Percentiles rank a stretch among this genome's conserved stretches.
Conservation (phyloP, 1,140 invertebrate species). For the Orchesella cincta region DNA sequence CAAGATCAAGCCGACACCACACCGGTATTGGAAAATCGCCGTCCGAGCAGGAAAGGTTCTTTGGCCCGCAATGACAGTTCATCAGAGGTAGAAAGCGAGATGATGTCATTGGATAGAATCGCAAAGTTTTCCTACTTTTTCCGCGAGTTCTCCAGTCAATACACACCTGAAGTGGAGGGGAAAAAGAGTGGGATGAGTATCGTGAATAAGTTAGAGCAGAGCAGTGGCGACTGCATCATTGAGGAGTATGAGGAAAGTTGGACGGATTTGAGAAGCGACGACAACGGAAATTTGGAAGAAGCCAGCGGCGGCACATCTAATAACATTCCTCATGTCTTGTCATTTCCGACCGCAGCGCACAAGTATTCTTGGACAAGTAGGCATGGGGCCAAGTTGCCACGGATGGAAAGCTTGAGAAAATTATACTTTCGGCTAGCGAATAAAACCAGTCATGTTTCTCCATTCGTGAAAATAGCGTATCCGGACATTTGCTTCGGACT, state of each 20-base stretch:
- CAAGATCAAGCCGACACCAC: not conserved
- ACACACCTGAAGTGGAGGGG: not conserved
- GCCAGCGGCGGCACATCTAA: too few species aligned
- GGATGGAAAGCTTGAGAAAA: constrained; percentile 45
- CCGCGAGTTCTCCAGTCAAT: constrained; percentile 24
- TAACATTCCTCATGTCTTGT: not conserved
- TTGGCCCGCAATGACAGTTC: not conserved
- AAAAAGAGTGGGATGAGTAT: not conserved
- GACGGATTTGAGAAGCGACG: not conserved
- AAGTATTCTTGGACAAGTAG: constrained; percentile 35
- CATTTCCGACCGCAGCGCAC: constrained; percentile 39
- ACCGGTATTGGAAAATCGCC: not conserved
- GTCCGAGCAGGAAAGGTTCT: not conserved
- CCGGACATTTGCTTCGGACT: constrained; percentile 69
- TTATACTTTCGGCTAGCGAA: constrained; percentile 58
- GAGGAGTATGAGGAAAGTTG: not conserved
- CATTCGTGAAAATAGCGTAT: constrained; percentile 74
- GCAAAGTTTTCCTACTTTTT: constrained; percentile 41
- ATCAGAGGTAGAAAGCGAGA: not conserved
- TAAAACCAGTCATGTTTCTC: constrained; percentile 65
- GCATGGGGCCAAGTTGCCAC: constrained; percentile 11
- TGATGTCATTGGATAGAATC: constrained; percentile 30
- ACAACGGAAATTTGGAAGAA: too few species aligned
- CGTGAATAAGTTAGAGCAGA: not conserved
- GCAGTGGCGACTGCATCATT: not conserved